A percentile compares a stretch with the other conserved stretches of the same genome.
These are phyloP conservation scores for Chaetodon trifascialis DNA, from an alignment of 2,113 vertebrate species.

Conservation along the genomic window DNA sequence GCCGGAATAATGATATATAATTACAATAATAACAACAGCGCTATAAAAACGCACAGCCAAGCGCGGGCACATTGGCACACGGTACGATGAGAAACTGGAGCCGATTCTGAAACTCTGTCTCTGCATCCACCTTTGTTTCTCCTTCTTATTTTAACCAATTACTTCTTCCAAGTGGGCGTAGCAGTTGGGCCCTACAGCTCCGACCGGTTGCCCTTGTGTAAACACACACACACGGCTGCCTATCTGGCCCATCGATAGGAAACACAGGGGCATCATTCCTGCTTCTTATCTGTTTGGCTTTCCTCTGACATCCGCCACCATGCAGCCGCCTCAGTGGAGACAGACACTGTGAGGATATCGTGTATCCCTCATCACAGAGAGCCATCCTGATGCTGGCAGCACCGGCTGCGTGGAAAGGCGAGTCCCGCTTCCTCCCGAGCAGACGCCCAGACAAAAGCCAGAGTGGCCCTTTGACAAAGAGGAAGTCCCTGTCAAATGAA, in stretches of 20 bases:
- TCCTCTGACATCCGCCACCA: constrained; percentile 82
- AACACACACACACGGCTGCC: constrained; percentile 65
- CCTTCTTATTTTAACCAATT: constrained; percentile 13
- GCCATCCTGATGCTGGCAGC: constrained; percentile 61
- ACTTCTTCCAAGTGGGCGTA: constrained; percentile 22
- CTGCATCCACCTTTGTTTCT: constrained; percentile 10
- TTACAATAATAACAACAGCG: constrained; percentile 79
- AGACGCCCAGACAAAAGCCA: constrained; percentile 50
- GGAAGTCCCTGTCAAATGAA: constrained; percentile 61
- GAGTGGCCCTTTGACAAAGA: constrained; percentile 48
- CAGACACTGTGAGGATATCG: constrained; percentile 78
- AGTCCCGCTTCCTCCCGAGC: constrained; percentile 50
- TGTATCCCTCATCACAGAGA: constrained; percentile 72
- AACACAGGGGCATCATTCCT: constrained; percentile 83
- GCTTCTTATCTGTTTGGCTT: constrained; percentile 80
- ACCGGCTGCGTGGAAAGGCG: constrained; percentile 28
- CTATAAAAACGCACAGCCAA: constrained; percentile 58
- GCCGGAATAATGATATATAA: constrained; percentile 81
- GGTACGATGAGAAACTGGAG: constrained; percentile 39
- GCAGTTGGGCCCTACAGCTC: constrained; percentile 24
- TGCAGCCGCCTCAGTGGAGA: constrained; percentile 73
- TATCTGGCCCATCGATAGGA: constrained; percentile 82
- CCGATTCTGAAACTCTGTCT: constrained; percentile 15
- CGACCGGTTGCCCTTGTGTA: constrained; percentile 68
- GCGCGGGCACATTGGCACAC: constrained; percentile 34